Base-by-base conservation (phyloP, 2,797 vertebrate genomes). In the Lutjanus argentimaculatus region DNA sequence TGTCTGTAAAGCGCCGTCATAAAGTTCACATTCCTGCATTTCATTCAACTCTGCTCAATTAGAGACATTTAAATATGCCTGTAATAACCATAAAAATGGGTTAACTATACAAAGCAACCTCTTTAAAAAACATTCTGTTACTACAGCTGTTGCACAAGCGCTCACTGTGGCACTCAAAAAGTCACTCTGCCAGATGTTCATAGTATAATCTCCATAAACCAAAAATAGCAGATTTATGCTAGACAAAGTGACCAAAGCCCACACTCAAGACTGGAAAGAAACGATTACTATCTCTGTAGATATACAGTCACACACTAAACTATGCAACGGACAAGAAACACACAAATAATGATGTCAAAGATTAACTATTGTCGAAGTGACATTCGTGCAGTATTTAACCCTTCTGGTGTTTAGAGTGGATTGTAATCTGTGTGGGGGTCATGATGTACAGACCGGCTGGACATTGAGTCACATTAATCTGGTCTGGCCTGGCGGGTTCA, bases 141-240 rank as follows among this genome's bases (percentile, higher is more conserved):
- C 57, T 53, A 45, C 75, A 77, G 74, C 65, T 72, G 57, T 45
- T 53, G 57, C 78, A 69, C 45, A 55, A 55, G 30, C 42, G 25
- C 52, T 73, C n/a, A 70, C 4, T 67, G 72, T 56, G 65, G 12
- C 64, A 68, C 66, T 71, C 40, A 72, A 57, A 36, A 70, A 52
- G 58, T 56, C n/a, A 45, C n/a, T 72, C 56, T 52, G 79, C 76
- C 86, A 91, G 81, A 90, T 88, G 86, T 84, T 85, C 67, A 79
- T 15, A 69, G 46, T 64, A 85, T 82, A 88, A 87, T 69, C 80
- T 66, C 25, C 42, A 64, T 56, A 69, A 84, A 65, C 45, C 73
- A 75, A 79, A 85, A 84, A 84, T 53, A 84, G 68, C n/a, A 79
- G 62, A 88, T 73, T 84, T 73, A 79, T 65, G 62, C 70, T 58